Base-by-base conservation (phyloP, 2,888 invertebrate species). In the Poecilus cupreus region DNA sequence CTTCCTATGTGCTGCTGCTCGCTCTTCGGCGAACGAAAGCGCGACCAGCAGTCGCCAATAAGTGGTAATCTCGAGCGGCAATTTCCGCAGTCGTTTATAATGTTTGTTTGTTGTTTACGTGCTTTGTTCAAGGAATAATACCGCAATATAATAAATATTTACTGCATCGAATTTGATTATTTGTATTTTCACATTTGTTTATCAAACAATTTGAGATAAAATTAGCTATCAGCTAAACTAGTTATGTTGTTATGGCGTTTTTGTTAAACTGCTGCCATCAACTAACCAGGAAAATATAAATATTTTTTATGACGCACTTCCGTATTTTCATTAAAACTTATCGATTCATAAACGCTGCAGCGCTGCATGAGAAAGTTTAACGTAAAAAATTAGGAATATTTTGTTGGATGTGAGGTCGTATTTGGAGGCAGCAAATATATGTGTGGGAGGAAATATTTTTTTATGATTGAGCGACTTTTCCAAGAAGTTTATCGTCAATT, bases 1-100 rank as follows among this genome's bases (percentile, higher is more conserved):
- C 88, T 88, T 86, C 87, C 87, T 87, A 87, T 87, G 87, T 88
- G 87, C 87, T 87, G 87, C 87, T 87, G 86, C 85, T 87, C 87
- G 32, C 87, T 86, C 86, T 85, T 87, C 86, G 84, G 80, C 70
- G 13, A 10, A 39, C 43, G 39, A 22, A 32, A 43, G 39, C 37
- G 10, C 46, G 43, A 46, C 43, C 80, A 72, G 72, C 20, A 54
- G 72, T 72, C 26, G 54, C 54, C 54, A 54, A 54, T 22, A 54
- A 54, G 54, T 54, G 54, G 20, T 20, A 60, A 60, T 26, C 24
- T 24, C 26, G 60, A 54, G 22, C 60, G 26, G 60, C 60, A 60
- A 60, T 60, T 60, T 60, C 60, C 60, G 60, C n/a, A 26, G 22
- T 24, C 60, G n/a, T 26, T 60, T 60, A 26, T 60, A 60, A 60